These are phyloP conservation scores for Phymorhynchus buccinoides DNA, from an alignment of 1,140 invertebrate genomes.

Conservation along the genomic window DNA sequence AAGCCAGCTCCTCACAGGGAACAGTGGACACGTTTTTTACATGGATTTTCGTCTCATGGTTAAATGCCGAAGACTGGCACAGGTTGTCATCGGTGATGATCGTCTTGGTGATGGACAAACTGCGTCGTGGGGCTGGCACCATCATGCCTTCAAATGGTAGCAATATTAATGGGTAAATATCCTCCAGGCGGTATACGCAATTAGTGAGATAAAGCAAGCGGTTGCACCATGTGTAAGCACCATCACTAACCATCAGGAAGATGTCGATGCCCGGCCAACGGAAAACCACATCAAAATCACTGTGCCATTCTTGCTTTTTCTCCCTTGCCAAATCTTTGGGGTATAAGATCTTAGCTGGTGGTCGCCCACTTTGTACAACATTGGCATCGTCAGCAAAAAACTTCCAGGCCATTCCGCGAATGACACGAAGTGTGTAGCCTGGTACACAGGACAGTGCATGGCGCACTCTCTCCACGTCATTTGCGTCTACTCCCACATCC, in stretches of 20 bases:
- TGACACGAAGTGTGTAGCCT: constrained; percentile 8
- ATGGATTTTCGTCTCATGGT: background rate
- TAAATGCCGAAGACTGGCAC: background rate
- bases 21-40: background rate
- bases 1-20: background rate
- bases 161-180: constrained; percentile 29
- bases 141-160: too few species aligned
- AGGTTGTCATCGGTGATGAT: background rate
- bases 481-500: constrained; percentile 25
- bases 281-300: background rate
- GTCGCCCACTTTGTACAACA: background rate
- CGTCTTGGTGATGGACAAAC: background rate
- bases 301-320: background rate
- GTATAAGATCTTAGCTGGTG: background rate
- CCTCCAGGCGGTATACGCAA: background rate
- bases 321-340: background rate
- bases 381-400: constrained; percentile 3
- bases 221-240: constrained; percentile 9
- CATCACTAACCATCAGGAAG: constrained; percentile 32
- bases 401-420: constrained; percentile 39
- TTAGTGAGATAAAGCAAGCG: background rate
- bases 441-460: constrained; percentile 29
- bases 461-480: background rate
- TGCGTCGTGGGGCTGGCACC: background rate
- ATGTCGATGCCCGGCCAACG: constrained; percentile 38